Percentiles rank a stretch among this genome's conserved stretches.
phyloP scores from a whole-genome alignment of 30 jellyfish, hydroid and myxozoan species.

The Hydractinia echinata region DNA sequence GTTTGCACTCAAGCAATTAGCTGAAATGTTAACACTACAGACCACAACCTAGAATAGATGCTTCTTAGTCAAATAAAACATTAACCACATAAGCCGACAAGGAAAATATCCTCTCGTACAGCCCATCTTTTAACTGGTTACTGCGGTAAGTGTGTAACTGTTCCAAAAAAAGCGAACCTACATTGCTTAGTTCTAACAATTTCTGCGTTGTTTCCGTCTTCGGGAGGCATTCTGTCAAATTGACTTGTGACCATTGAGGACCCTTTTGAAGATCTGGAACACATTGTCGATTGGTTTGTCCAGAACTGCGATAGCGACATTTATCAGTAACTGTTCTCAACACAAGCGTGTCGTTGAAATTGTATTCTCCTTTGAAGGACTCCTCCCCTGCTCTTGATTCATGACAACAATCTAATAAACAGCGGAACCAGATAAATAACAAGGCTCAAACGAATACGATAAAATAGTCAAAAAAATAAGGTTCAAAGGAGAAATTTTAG shows the following conservation, averaged over 20 bases:
- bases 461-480: too few species aligned
- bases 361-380: constrained; percentile 27
- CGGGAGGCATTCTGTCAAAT: constrained; percentile 18
- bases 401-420: constrained; percentile 21
- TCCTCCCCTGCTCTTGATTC: background rate
- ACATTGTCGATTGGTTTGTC: constrained; percentile 13
- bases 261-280: background rate
- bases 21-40: background rate
- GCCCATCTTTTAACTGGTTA: background rate
- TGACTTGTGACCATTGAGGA: constrained; percentile 17
- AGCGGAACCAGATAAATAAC: too few species aligned
- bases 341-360: background rate
- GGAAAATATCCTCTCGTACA: too few species aligned
- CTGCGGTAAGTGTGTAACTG: background rate
- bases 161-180: background rate
- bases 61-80: too few species aligned
- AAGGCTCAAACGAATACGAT: too few species aligned
- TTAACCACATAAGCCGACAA: too few species aligned
- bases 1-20: background rate
- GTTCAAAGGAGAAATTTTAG: too few species aligned
- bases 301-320: background rate
- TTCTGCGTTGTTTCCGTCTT: background rate
- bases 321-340: background rate
- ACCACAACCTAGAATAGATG: background rate
- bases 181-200: background rate